A percentile compares a stretch with the other conserved stretches of the same genome.
Conservation (phyloP, 2,888 invertebrate genomes). For the Tetropium fuscum region DNA sequence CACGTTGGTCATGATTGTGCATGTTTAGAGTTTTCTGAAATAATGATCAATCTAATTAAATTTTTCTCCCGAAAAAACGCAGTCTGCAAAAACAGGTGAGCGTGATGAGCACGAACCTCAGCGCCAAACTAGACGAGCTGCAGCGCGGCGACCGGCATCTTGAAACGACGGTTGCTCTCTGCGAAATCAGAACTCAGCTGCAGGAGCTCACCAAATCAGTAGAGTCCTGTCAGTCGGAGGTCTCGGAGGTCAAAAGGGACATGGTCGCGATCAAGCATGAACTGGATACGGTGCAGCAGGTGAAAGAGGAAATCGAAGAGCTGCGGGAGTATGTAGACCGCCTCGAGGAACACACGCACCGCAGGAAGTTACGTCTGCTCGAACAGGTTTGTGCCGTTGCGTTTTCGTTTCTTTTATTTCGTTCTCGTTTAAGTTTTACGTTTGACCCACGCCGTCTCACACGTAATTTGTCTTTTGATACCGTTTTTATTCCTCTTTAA, state of each 20-base stretch:
- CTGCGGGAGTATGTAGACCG: constrained; percentile 92
- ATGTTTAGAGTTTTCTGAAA: too few species aligned
- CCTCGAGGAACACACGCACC: constrained; percentile 90
- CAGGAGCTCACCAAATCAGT: constrained; percentile 95
- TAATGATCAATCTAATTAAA: too few species aligned
- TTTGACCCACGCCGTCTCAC: too few species aligned
- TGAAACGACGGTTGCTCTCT: constrained; percentile 93
- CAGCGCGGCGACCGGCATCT: constrained; percentile 88
- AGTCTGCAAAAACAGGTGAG: constrained; percentile 98
- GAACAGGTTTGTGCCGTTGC: constrained; percentile 80
- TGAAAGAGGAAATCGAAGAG: constrained; percentile 95
- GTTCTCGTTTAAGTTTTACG: background rate
- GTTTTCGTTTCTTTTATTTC: background rate
- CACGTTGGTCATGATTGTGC: too few species aligned
- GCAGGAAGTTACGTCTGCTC: constrained; percentile 88
- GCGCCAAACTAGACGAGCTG: constrained; percentile 94
- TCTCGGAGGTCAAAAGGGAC: constrained; percentile 93
- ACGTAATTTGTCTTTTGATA: too few species aligned
- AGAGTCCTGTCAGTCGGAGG: constrained; percentile 95
- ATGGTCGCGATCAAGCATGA: constrained; percentile 96
- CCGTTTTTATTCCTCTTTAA: too few species aligned
- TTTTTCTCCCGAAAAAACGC: too few species aligned
- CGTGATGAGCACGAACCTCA: constrained; percentile 97
- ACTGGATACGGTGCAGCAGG: constrained; percentile 93
- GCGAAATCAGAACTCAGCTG: constrained; percentile 92